Conservation (phyloP, 2,888 invertebrate species). For the Phorcus lineatus region DNA sequence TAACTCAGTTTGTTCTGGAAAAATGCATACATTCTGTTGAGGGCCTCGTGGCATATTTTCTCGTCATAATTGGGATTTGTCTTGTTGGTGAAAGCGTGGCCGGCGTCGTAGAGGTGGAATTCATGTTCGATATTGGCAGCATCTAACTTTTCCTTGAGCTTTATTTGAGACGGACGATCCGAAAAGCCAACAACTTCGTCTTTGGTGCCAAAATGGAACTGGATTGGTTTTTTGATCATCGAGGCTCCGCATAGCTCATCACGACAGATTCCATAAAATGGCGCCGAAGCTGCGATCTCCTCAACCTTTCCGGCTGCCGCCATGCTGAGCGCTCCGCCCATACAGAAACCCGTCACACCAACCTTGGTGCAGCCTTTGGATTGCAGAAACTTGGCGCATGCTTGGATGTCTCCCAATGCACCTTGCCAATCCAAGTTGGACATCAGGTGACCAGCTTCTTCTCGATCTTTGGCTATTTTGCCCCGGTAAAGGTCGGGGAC, state of each 20-base stretch:
- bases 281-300: conserved; percentile 66
- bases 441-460: conserved; percentile 68
- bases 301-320: conserved; percentile 57
- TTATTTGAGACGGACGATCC: conserved; percentile 54
- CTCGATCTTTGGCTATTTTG: conserved; percentile 60
- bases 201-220: conserved; percentile 67
- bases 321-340: conserved; percentile 70
- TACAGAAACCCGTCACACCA: conserved; percentile 73
- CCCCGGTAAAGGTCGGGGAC: conserved; percentile 70
- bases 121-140: conserved; percentile 42
- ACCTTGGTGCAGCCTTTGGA: conserved; percentile 62
- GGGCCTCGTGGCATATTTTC: conserved; percentile 45
- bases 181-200: conserved; percentile 66
- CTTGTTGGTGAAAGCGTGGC: conserved; percentile 62
- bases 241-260: conserved; percentile 57
- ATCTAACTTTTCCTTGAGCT: conserved; percentile 56
- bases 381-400: conserved; percentile 57
- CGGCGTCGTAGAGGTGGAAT: conserved; percentile 57
- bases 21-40: conserved; percentile 53
- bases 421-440: conserved; percentile 66
- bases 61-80: conserved; percentile 55
- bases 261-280: conserved; percentile 70
- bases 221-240: conserved; percentile 64
- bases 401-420: conserved; percentile 65
- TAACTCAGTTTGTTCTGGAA: conserved; percentile 47